Conservation (phyloP, 2,113 vertebrate genomes). For the Hystrix brachyura region DNA sequence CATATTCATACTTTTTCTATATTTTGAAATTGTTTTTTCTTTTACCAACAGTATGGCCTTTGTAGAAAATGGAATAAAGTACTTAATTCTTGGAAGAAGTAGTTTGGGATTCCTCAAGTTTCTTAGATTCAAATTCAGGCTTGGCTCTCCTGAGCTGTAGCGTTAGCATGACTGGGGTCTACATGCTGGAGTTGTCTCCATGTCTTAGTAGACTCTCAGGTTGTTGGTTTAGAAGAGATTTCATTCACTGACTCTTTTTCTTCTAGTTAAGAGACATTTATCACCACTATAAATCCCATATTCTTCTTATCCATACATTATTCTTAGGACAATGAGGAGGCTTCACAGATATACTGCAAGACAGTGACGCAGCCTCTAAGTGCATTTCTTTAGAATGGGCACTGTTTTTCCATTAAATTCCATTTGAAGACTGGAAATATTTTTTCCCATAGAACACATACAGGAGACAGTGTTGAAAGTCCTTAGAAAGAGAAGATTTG, state of each 20-base stretch:
- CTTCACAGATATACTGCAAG: not conserved
- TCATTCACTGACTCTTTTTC: not conserved
- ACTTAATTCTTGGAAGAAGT: not conserved
- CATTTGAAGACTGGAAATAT: not conserved
- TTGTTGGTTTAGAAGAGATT: not conserved
- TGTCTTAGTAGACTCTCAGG: not conserved
- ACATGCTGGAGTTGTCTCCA: not conserved
- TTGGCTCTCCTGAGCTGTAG: not conserved
- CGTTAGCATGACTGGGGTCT: not conserved
- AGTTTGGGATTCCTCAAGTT: not conserved
- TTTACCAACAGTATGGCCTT: not conserved
- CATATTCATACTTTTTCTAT: not conserved
- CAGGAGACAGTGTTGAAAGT: not conserved
- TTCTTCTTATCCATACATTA: not conserved
- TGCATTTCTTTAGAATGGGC: not conserved
- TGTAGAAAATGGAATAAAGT: not conserved
- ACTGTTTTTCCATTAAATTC: constrained; percentile 34
- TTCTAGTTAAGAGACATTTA: not conserved
- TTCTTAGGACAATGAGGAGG: not conserved
- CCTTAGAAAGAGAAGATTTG: not conserved
- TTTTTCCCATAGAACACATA: not conserved
- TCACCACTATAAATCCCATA: not conserved
- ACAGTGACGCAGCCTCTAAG: not conserved
- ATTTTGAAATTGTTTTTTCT: not conserved
- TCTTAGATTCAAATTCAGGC: not conserved